These are phyloP conservation scores for Boulengeromyrus knoepffleri DNA, from an alignment of 2,113 vertebrate genomes.

Conservation along the genomic window DNA sequence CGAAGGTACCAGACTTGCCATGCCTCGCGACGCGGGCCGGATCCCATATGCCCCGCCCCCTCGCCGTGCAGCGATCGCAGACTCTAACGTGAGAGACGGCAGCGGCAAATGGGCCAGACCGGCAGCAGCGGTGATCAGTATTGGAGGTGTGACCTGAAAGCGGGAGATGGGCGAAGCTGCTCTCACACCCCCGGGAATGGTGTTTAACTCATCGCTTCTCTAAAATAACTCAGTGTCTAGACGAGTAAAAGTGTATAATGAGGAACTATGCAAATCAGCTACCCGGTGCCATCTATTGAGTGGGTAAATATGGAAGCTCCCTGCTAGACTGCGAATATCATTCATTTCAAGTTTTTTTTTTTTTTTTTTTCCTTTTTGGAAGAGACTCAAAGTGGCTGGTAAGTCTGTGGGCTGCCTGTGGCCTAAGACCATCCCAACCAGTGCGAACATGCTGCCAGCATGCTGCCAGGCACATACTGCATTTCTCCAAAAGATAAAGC, in stretches of 20 bases:
- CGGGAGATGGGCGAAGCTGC: not conserved
- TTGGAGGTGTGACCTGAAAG: slow-evolving; percentile 1
- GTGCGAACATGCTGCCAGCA: slow-evolving; percentile 52
- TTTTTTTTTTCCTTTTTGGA: slow-evolving; percentile 46
- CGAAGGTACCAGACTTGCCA: too few relatives aligned
- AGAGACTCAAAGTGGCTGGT: slow-evolving; percentile 47
- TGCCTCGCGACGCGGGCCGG: not conserved
- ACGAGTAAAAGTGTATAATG: slow-evolving; percentile 6
- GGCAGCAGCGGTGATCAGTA: not conserved
- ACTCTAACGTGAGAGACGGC: not conserved
- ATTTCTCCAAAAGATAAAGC: not conserved
- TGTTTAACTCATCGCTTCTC: not conserved
- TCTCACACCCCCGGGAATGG: not conserved
- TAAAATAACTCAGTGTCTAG: not conserved
- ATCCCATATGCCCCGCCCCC: not conserved
- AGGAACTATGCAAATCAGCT: not conserved
- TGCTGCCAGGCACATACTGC: slow-evolving; percentile 43
- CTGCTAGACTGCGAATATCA: not conserved
- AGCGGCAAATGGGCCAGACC: not conserved
- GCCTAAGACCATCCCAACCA: slow-evolving; percentile 28
- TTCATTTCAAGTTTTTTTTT: slow-evolving; percentile 26
- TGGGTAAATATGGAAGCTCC: not conserved
- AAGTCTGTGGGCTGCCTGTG: slow-evolving; percentile 36
- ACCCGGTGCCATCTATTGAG: not conserved
- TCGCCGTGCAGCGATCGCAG: not conserved